Conservation (phyloP, 1,140 invertebrate species). For the Drosophila yakuba region DNA sequence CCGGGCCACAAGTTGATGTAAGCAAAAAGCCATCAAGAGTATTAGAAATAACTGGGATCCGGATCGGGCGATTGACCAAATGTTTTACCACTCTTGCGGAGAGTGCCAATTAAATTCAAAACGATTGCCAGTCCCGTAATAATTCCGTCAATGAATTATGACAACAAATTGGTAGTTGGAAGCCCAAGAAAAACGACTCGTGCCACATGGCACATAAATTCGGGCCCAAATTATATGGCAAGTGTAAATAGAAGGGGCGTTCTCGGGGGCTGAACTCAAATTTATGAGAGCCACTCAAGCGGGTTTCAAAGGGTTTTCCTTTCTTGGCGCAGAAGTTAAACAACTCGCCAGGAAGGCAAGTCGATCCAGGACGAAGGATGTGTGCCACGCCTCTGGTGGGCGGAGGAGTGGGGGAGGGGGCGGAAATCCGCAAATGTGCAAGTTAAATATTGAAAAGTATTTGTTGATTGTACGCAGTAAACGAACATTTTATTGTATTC, state of each 20-base stretch:
- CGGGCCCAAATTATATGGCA: constrained; percentile 61
- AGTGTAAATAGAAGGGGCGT: constrained; percentile 32
- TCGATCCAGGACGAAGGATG: constrained; percentile 14
- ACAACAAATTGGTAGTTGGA: constrained; percentile 65
- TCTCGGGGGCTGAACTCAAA: constrained; percentile 17
- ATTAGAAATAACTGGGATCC: constrained; percentile 5
- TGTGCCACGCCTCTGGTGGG: constrained; percentile 20
- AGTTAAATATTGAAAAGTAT: constrained; percentile 69
- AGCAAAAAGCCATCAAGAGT: constrained; percentile 35
- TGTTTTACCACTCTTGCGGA: constrained; percentile 46
- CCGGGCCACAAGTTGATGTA: constrained; percentile 28
- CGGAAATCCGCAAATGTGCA: constrained; percentile 61
- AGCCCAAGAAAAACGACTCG: constrained; percentile 38
- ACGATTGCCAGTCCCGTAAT: constrained; percentile 44
- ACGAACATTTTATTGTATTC: constrained; percentile 39
- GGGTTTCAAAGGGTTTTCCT: constrained; percentile 55
- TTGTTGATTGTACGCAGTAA: constrained; percentile 58
- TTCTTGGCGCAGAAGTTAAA: constrained; percentile 18
- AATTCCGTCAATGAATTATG: constrained; percentile 77
- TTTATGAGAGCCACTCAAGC: constrained; percentile 52
- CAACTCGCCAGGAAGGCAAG: constrained; percentile 24
- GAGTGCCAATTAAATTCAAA: constrained; percentile 66
- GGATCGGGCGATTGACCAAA: constrained; percentile 42
- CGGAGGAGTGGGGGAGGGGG: neutral
- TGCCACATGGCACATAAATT: constrained; percentile 65